phyloP scores from a whole-genome alignment of 2,113 vertebrate species.

The Pipra filicauda region DNA sequence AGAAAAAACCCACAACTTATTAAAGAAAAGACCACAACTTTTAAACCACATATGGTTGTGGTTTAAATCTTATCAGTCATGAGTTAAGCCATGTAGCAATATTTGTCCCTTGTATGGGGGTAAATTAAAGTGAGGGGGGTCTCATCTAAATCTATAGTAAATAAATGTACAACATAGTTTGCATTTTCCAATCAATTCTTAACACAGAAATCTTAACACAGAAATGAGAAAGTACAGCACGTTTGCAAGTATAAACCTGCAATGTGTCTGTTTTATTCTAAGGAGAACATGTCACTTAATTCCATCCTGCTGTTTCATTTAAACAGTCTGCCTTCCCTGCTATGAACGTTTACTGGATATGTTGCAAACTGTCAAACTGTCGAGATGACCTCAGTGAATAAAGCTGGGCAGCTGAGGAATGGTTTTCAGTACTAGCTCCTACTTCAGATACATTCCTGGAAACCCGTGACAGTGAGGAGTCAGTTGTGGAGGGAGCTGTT shows the following conservation, averaged over 20 bases:
- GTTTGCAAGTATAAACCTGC: background rate
- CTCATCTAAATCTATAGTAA: background rate
- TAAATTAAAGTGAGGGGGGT: background rate
- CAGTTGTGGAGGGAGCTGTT: background rate
- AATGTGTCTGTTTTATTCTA: background rate
- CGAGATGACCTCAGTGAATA: background rate
- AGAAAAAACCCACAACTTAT: background rate
- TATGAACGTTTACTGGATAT: background rate
- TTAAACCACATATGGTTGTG: background rate
- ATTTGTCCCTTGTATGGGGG: background rate
- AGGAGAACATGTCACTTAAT: background rate
- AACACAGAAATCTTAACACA: background rate
- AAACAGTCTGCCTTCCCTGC: background rate
- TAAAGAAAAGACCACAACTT: background rate
- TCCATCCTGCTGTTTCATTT: background rate
- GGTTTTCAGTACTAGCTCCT: background rate
- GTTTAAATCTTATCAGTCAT: background rate
- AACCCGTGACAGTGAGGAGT: background rate
- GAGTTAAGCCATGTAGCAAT: background rate
- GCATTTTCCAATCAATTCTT: background rate
- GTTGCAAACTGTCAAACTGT: background rate
- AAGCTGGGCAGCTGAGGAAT: background rate
- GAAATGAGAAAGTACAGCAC: background rate
- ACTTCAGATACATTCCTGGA: background rate
- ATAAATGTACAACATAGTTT: background rate